A percentile compares a stretch with the other conserved stretches of the same genome.
These are phyloP conservation scores for Papilio dardanus DNA, from an alignment of 1,140 invertebrate species.

Conservation along the genomic window DNA sequence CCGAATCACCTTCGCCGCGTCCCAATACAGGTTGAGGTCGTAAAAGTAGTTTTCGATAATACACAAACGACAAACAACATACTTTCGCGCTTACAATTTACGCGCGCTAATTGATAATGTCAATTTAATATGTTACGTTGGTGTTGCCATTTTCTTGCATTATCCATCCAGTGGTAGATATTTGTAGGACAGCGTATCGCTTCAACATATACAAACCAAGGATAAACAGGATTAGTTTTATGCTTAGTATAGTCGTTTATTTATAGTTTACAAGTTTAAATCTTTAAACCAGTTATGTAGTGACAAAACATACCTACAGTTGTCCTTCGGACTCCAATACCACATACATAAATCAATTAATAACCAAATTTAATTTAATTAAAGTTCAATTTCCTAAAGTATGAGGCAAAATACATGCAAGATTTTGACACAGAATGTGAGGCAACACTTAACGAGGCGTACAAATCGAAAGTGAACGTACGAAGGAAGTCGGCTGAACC, in stretches of 20 bases:
- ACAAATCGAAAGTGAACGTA: constrained; percentile 35
- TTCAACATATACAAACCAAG: too few species aligned
- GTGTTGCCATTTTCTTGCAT: not conserved
- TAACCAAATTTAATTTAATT: too few species aligned
- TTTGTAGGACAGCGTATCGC: not conserved
- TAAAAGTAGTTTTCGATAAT: constrained; percentile 74
- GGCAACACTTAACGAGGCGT: constrained; percentile 31
- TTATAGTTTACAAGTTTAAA: too few species aligned
- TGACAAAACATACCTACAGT: not conserved
- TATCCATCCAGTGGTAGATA: not conserved
- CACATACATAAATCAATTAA: too few species aligned
- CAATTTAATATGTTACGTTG: constrained; percentile 16
- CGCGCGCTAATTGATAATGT: constrained; percentile 31
- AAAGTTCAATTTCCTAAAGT: not conserved
- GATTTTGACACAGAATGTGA: constrained; percentile 32
- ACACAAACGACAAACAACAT: constrained; percentile 67
- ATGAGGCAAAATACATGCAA: constrained; percentile 19
- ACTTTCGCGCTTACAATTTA: constrained; percentile 47
- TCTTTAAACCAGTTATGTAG: too few species aligned
- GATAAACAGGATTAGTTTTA: not conserved
- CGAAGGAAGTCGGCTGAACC: constrained; percentile 17
- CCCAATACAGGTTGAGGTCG: constrained; percentile 77
- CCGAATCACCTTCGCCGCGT: constrained; percentile 73
- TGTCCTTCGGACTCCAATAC: not conserved
- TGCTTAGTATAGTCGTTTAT: too few species aligned